Conservation (phyloP, 2,797 vertebrate genomes). For the Sphaeramia orbicularis region DNA sequence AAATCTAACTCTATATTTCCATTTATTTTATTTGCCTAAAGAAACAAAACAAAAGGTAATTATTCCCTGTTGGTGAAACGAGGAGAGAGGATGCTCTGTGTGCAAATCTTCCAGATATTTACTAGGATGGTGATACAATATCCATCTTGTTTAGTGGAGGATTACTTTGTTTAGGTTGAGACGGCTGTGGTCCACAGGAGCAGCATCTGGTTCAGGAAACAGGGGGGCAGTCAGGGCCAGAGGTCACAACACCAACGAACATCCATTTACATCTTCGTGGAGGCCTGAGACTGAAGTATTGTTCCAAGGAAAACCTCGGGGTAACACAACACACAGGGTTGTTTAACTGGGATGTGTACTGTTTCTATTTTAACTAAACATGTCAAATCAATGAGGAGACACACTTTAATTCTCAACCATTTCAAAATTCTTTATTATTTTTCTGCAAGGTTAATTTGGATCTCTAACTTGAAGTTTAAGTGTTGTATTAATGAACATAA, state of each 20-base stretch:
- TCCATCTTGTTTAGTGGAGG: slow-evolving; percentile 83
- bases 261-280: slow-evolving; percentile 76
- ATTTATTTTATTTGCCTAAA: too few relatives aligned
- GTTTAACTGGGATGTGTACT: slow-evolving; percentile 45
- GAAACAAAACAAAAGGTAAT: slow-evolving; percentile 28
- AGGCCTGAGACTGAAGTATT: slow-evolving; percentile 72
- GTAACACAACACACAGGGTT: slow-evolving; percentile 49
- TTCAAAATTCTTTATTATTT: neutral
- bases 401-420: too few relatives aligned
- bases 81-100: slow-evolving; percentile 44
- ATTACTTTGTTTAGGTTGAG: slow-evolving; percentile 83
- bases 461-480: too few relatives aligned
- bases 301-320: slow-evolving; percentile 54
- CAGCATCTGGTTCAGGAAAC: slow-evolving; percentile 83
- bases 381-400: slow-evolving; percentile 9
- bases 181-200: slow-evolving; percentile 77
- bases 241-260: slow-evolving; percentile 80
- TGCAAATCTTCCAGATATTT: slow-evolving; percentile 59
- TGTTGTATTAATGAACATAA: too few relatives aligned
- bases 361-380: slow-evolving; percentile 4
- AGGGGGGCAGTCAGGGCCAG: slow-evolving; percentile 67
- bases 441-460: too few relatives aligned
- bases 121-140: slow-evolving; percentile 79
- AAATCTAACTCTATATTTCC: too few relatives aligned
- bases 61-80: slow-evolving; percentile 25